Evolutionary conservation across 2,113 vertebrate genomes (phyloP).

Genomic region (Elgaria multicarinata): DNA sequence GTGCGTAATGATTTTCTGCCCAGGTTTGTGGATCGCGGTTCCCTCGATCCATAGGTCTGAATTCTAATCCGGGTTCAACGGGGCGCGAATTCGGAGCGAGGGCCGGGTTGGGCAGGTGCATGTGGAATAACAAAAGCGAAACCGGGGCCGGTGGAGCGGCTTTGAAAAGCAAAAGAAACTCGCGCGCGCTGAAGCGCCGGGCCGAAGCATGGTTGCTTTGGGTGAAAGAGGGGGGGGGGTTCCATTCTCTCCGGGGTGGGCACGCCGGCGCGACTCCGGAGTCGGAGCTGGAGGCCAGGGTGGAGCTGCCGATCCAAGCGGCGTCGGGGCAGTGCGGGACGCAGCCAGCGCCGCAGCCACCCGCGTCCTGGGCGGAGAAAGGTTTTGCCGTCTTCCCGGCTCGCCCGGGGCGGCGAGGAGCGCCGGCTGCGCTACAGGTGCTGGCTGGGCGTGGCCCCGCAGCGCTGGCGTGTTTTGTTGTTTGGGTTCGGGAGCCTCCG

Average conservation of each 20-base stretch:
- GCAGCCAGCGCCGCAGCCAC: neutral
- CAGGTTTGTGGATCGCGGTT: neutral
- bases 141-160: neutral
- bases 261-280: neutral
- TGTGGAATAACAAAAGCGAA: neutral
- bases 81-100: neutral
- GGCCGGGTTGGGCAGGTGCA: neutral
- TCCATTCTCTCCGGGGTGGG: no score
- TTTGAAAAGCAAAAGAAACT: no score
- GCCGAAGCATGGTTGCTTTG: no score
- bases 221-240: no score
- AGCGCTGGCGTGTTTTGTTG: neutral
- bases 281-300: neutral
- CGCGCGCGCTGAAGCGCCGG: no score
- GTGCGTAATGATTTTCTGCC: no score
- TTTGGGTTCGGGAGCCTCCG: neutral
- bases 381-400: neutral
- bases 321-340: no score
- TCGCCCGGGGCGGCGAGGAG: neutral
- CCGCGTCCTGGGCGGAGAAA: neutral
- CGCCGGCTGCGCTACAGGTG: conserved; percentile 1
- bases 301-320: neutral
- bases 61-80: neutral
- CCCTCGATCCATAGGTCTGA: neutral
- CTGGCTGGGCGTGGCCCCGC: neutral